Evolutionary conservation across 2,797 vertebrate species (phyloP), one percentile per base, ranked within the genome.

Genomic region (Hozukius guyotensis): DNA sequence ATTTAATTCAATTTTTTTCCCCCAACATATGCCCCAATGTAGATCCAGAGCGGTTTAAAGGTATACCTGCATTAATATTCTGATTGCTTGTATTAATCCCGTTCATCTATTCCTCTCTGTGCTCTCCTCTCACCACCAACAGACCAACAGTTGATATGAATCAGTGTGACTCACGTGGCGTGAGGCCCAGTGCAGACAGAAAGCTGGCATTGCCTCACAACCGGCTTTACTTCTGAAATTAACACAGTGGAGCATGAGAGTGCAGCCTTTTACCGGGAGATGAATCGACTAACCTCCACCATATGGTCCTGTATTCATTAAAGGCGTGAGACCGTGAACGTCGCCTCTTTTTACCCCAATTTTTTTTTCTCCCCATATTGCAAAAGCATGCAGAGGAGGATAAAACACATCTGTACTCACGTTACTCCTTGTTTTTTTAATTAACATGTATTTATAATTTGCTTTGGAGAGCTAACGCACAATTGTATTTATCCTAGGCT

Each of bases 141-240:
- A 42, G 38, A 84, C 74, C 84, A 77, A 38, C 82, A 78, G 73
- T 85, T 57, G 85, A 84, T 73, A 22, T 25, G 86, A 78, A 65
- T 75, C 83, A 72, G 82, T 82, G 82, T 80, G 86, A 80, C 62
- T 86, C 83, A 76, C 79, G 12, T 93, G 93, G 92, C 93, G 89
- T 0, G 66, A 5, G 88, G 93, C 93, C 92, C 91, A 85, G 88
- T 38, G 84, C 76, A 49, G 90, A 94, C 91, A 93, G 90, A 88
- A 88, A 90, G 81, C 88, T 92, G 92, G 92, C 91, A 88, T 56
- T 2, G 85, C 72, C 82, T 83, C 86, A 12, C 83, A 49, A 49
- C 80, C 56, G 86, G 90, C 87, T 91, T 86, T 46, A 83, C 88
- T 88, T 71, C 36, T 82, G 87, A 91, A 92, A 90, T 90, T 82